These are phyloP conservation scores for Aepyceros melampus DNA, from an alignment of 2,113 vertebrate species.

Conservation along the genomic window DNA sequence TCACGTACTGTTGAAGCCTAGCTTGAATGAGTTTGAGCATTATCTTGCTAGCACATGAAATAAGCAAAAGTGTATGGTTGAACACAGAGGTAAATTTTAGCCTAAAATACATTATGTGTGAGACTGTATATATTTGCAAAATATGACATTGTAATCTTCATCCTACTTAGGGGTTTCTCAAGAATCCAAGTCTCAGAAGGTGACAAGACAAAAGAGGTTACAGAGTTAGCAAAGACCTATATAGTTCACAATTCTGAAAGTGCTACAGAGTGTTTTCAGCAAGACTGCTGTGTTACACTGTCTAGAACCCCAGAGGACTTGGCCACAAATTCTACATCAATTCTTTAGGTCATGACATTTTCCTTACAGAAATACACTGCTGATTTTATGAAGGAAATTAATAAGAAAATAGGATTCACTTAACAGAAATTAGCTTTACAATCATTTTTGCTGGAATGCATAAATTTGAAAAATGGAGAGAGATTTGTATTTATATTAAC, in stretches of 20 bases:
- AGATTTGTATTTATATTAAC: not conserved
- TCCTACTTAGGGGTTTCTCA: not conserved
- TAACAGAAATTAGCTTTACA: not conserved
- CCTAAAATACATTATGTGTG: not conserved
- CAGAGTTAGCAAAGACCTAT: not conserved
- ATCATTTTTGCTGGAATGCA: not conserved
- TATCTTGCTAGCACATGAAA: not conserved
- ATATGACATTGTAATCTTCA: not conserved
- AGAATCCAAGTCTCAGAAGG: not conserved
- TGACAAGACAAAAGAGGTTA: not conserved
- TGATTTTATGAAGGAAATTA: not conserved
- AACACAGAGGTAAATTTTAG: not conserved
- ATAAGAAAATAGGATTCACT: not conserved
- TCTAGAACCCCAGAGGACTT: not conserved
- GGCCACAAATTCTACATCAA: not conserved
- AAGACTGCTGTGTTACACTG: not conserved
- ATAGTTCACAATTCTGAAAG: not conserved
- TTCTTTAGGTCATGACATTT: not conserved
- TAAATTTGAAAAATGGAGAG: not conserved
- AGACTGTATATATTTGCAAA: not conserved
- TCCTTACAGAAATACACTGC: not conserved
- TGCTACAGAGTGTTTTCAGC: not conserved
- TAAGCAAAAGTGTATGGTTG: not conserved
- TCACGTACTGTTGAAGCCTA: not conserved
- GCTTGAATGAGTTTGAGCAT: not conserved